Evolutionary conservation across 2,888 invertebrate species (phyloP).

Genomic region (Pristionchus mayeri): DNA sequence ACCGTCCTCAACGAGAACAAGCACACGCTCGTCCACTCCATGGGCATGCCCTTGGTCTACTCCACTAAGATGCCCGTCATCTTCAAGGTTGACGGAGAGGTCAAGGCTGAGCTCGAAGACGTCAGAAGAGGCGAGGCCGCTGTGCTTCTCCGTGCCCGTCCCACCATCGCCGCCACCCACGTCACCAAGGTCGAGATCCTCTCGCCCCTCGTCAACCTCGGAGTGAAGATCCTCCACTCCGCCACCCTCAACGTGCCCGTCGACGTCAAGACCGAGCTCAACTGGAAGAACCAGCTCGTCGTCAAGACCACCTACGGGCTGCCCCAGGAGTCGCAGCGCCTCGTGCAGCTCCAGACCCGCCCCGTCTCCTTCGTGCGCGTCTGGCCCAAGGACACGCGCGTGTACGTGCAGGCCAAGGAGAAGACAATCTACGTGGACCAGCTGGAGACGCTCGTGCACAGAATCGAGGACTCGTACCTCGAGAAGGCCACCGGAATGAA

Average conservation of each 20-base stretch:
- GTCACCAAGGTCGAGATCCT: slow-evolving; percentile 60
- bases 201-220: slow-evolving; percentile 63
- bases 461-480: slow-evolving; percentile 53
- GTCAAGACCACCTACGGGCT: slow-evolving; percentile 55
- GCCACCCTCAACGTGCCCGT: slow-evolving; percentile 64
- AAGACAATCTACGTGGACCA: slow-evolving; percentile 63
- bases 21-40: slow-evolving; percentile 61
- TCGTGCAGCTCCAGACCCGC: slow-evolving; percentile 62
- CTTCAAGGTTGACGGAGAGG: slow-evolving; percentile 47
- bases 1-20: slow-evolving; percentile 55
- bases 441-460: slow-evolving; percentile 52
- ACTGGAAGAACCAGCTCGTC: slow-evolving; percentile 52
- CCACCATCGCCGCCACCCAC: slow-evolving; percentile 53
- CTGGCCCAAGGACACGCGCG: slow-evolving; percentile 58
- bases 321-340: slow-evolving; percentile 54
- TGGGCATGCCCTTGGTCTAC: slow-evolving; percentile 66
- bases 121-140: no score
- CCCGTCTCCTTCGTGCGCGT: slow-evolving; percentile 66
- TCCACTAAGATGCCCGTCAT: slow-evolving; percentile 58
- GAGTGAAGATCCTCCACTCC: slow-evolving; percentile 63
- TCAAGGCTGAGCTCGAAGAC: slow-evolving; percentile 50
- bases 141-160: slow-evolving; percentile 48
- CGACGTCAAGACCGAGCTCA: slow-evolving; percentile 53
- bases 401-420: slow-evolving; percentile 65
- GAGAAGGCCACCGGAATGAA: slow-evolving; percentile 56